These are phyloP conservation scores for Ptychodera flava DNA, from an alignment of 35 echinoderm and acorn worm genomes.

Conservation along the genomic window DNA sequence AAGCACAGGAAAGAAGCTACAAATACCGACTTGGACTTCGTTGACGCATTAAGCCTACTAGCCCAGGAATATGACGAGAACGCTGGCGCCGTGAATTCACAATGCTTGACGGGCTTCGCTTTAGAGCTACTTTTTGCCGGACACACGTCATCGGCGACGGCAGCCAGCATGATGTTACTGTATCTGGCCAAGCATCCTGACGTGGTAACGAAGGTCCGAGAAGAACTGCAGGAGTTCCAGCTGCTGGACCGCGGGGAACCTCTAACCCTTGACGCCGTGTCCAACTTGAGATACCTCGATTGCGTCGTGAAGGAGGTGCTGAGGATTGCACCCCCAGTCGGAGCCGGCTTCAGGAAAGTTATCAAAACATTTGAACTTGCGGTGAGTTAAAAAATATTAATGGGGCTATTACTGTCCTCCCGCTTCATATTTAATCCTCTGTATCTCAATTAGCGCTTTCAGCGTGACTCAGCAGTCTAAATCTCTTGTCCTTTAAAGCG, in stretches of 20 bases:
- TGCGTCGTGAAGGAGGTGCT: slow-evolving; percentile 71
- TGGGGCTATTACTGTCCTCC: background rate
- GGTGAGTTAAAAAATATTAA: slow-evolving; percentile 40
- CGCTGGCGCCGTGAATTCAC: background rate
- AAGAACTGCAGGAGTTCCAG: slow-evolving; percentile 44
- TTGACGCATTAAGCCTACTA: background rate
- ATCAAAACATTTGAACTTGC: slow-evolving; percentile 88
- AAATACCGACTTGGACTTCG: background rate
- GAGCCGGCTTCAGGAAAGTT: slow-evolving; percentile 75
- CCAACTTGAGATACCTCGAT: slow-evolving; percentile 43
- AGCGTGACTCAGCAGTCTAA: too few species aligned
- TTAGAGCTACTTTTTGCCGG: slow-evolving; percentile 39
- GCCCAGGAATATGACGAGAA: background rate
- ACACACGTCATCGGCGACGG: slow-evolving; percentile 35
- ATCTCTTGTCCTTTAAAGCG: background rate
- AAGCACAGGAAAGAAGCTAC: background rate
- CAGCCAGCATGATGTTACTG: slow-evolving; percentile 44
- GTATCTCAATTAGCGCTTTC: background rate
- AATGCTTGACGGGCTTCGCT: background rate
- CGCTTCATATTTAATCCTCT: too few species aligned
- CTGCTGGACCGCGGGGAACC: slow-evolving; percentile 11
- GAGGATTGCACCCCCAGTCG: slow-evolving; percentile 68
- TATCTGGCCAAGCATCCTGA: slow-evolving; percentile 39
- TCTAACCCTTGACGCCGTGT: slow-evolving; percentile 39
- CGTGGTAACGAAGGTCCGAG: slow-evolving; percentile 43